Base-by-base conservation (phyloP, 2,888 invertebrate species). In the Epiblema foenella region DNA sequence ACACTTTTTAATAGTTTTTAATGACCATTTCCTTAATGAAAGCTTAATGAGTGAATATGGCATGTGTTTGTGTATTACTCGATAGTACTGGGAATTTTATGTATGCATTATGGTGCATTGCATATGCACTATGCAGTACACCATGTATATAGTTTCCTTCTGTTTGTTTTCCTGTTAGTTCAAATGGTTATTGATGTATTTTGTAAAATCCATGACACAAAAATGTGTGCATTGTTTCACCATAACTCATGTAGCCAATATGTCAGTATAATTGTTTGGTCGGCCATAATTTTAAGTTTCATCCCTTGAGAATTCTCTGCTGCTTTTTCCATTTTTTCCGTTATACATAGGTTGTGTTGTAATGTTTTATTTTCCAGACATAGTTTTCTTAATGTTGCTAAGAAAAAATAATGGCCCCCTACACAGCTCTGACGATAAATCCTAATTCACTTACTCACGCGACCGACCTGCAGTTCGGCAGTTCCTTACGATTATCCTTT, bases 1-100 rank as follows among this genome's bases (percentile, higher is more conserved):
- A 83, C 85, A 84, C 85, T 87, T 89, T 81, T 88, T 91, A 91
- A 91, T 89, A 84, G 85, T 87, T 89, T 81, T 88, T 91, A 91
- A 91, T 89, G 85, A 87, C 80, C 79, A 81, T 84, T 87, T 89
- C 89, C 89, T 80, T 86, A 85, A 89, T 90, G 88, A 86, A 86
- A 88, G 87, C 87, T 87, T 90, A 90, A 91, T 90, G 91, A 89
- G 84, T 80, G 81, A 77, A 79, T 82, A 76, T 81, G 80, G 76
- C 17, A 58, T 69, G 64, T 49, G 60, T 20, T 52, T 69, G 64
- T 49, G 60, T 20, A 67, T 60, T 52, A 60, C 67, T 60, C 62
- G 52, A 58, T 64, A 59, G 65, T 65, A 58, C 49, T 17, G 24
- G 33, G 56, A 57, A 58, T 37, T 54, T 64, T 39, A 60, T 37